phyloP scores from a whole-genome alignment of 2,113 vertebrate species.

The Archilochus colubris region DNA sequence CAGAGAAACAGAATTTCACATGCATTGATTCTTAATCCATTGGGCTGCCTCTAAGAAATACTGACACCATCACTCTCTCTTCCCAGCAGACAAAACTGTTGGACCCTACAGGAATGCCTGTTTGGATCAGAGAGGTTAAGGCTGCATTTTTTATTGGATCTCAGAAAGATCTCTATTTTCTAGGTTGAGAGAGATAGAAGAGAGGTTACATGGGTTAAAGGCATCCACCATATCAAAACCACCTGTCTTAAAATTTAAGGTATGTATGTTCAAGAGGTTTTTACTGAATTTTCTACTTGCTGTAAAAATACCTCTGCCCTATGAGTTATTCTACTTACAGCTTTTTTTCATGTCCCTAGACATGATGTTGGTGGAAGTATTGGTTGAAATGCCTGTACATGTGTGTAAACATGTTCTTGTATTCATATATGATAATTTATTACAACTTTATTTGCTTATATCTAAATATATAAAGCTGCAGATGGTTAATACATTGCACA shows the following conservation, averaged over 20 bases:
- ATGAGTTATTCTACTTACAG: neutral
- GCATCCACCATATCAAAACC: conserved; percentile 80
- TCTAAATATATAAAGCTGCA: neutral
- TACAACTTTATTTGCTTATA: neutral
- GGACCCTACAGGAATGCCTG: conserved; percentile 30
- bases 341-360: neutral
- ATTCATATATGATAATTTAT: neutral
- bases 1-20: neutral
- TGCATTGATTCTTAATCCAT: neutral
- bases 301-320: neutral
- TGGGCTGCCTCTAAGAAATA: neutral
- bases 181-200: conserved; percentile 91
- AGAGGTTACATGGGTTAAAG: conserved; percentile 86
- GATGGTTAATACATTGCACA: neutral
- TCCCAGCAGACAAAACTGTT: conserved; percentile 31
- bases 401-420: neutral
- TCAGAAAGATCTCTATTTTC: conserved; percentile 62
- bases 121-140: conserved; percentile 50
- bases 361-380: neutral
- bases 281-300: neutral
- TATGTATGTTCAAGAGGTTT: conserved; percentile 51
- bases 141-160: conserved; percentile 29
- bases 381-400: neutral
- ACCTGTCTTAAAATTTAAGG: conserved; percentile 96
- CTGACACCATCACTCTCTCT: neutral